Evolutionary conservation across 2,888 invertebrate genomes (phyloP), one percentile per base, ranked within the genome.

Genomic region (Dilophus febrilis): DNA sequence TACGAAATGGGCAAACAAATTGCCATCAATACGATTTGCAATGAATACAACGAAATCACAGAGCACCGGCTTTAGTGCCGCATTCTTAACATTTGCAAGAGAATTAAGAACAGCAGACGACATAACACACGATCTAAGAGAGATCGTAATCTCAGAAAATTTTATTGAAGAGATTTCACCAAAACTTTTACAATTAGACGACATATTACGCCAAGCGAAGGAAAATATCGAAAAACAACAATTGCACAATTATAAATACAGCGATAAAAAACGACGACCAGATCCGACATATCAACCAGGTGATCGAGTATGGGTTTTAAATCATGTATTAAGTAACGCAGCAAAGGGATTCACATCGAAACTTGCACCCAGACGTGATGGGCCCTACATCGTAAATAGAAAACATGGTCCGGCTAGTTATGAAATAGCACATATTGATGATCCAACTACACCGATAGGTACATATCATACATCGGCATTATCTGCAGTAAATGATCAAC

Each of bases 1-100:
- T 37, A 14, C 32, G 1, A 27, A 13, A 2, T 61, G 57, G 57
- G 27, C 45, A 3, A 47, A 50, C 1, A 46, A 51, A 4, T 39
- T 62, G 2, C 48, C 57, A 1, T 39, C 47, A 2, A 53, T 60
- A 1, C 43, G 59, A 1, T 63, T 60, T 39, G 55, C 58, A 0
- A 56, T 60, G 51, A 62, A 61, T 32, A 52, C 55, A 0, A 49
- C 51, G 1, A 31, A 22, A 7, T 51, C 52, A 29, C 45, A 49
- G 33, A 44, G 46, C 7, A 58, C 58, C 3, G 50, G 52, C 2
- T 47, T 44, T 19, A 47, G 54, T 2, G 48, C 58, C 3, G 56
- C 58, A 0, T 57, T 48, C 28, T 34, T 58, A 2, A 58, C 53
- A 14, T 55, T 54, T 36, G 59, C 0, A 40, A n/a, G 58, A 37